Conservation (phyloP, 1,140 invertebrate species). For the Antheraea pernyi region DNA sequence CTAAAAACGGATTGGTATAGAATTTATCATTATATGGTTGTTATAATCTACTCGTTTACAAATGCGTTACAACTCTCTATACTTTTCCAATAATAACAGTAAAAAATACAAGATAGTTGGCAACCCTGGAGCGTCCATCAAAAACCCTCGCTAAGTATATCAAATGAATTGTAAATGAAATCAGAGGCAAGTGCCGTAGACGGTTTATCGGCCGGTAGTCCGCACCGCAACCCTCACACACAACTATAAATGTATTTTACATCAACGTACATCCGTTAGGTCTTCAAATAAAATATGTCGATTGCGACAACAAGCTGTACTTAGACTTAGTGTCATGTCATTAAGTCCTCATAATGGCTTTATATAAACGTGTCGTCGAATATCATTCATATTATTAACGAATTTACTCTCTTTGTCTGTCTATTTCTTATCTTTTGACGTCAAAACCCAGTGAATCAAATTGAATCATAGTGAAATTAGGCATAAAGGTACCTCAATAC, state of each 20-base stretch:
- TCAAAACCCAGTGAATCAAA: too few species aligned
- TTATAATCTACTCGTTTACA: too few species aligned
- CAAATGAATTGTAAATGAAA: constrained; percentile 76
- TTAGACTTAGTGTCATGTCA: not conserved
- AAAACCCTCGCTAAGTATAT: constrained; percentile 55
- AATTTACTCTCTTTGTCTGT: too few species aligned
- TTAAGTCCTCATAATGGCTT: too few species aligned
- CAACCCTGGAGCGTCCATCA: constrained; percentile 43
- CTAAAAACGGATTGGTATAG: too few species aligned
- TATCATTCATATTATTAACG: too few species aligned
- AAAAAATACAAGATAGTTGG: not conserved
- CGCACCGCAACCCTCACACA: constrained; percentile 8
- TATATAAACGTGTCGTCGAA: too few species aligned
- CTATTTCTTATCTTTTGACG: too few species aligned
- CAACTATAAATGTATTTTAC: not conserved
- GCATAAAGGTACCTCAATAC: too few species aligned
- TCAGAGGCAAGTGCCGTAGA: constrained; percentile 53
- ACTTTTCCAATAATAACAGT: not conserved
- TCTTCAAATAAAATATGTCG: not conserved
- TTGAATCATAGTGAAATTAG: too few species aligned
- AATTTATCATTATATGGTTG: too few species aligned
- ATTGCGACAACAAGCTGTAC: not conserved
- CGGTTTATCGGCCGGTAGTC: constrained; percentile 38
- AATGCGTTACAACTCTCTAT: too few species aligned
- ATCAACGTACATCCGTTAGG: not conserved